These are phyloP conservation scores for Drosophila erecta DNA, from an alignment of 1,140 invertebrate genomes.

Conservation along the genomic window DNA sequence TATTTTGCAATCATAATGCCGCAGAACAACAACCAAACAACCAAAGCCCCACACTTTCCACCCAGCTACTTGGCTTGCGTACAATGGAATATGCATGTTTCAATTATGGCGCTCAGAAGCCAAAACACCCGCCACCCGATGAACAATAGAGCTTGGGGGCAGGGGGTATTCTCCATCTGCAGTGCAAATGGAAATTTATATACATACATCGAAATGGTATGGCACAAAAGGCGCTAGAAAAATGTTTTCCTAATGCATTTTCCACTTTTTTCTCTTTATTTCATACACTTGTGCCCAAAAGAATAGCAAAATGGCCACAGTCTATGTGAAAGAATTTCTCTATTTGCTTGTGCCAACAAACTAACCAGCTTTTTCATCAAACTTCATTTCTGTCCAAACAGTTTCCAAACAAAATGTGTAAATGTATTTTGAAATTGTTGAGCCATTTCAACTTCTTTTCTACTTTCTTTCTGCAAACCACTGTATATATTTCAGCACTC, in stretches of 20 bases:
- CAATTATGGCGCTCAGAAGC: conserved; percentile 60
- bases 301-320: not conserved
- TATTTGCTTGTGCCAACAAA: no score
- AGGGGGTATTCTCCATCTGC: conserved; percentile 39
- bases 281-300: conserved; percentile 5
- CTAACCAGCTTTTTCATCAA: no score
- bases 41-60: no score
- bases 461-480: not conserved
- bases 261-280: conserved; percentile 45
- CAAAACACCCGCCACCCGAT: conserved; percentile 23
- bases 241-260: conserved; percentile 60
- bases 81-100: conserved; percentile 66
- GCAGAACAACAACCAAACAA: not conserved
- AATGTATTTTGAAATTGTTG: not conserved
- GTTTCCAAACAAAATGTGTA: no score
- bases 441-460: no score
- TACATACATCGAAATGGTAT: conserved; percentile 48
- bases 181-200: conserved; percentile 63
- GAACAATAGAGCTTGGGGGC: conserved; percentile 41
- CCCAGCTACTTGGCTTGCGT: conserved; percentile 38
- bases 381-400: no score
- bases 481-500: conserved; percentile 21
- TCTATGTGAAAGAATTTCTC: no score
- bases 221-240: conserved; percentile 51
- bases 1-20: conserved; percentile 54